A percentile compares a stretch with the other conserved stretches of the same genome.
phyloP scores from a whole-genome alignment of 2,888 invertebrate genomes.

The Eupithecia insigniata region DNA sequence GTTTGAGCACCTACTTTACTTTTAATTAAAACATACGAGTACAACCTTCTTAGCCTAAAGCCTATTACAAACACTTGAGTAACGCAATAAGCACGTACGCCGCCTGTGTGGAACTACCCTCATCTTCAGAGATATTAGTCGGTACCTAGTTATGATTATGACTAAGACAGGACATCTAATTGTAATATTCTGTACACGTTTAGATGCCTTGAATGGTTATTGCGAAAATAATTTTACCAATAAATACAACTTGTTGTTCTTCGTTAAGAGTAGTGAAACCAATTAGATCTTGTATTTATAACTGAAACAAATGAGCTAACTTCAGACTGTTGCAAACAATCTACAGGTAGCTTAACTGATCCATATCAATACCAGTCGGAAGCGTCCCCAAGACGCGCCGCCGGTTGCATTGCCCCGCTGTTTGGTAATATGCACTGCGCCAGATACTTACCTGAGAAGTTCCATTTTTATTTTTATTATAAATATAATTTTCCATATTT shows the following conservation, averaged over 20 bases:
- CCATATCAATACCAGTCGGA: too few species aligned
- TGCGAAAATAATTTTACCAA: neutral
- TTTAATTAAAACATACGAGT: constrained; percentile 34
- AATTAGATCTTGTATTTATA: too few species aligned
- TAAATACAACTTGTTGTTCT: neutral
- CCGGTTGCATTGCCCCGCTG: too few species aligned
- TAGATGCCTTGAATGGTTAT: neutral
- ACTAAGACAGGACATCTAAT: constrained; percentile 16
- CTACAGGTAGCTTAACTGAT: too few species aligned
- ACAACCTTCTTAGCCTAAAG: constrained; percentile 28
- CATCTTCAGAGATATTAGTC: constrained; percentile 46
- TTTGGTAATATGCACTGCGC: too few species aligned
- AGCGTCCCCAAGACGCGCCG: too few species aligned
- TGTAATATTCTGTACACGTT: constrained; percentile 10
- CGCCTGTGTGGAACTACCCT: constrained; percentile 55
- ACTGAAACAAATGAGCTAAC: too few species aligned
- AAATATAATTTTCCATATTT: neutral
- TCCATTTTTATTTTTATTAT: too few species aligned
- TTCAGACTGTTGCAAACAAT: too few species aligned
- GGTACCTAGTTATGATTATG: constrained; percentile 49
- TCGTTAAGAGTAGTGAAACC: neutral
- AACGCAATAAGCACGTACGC: constrained; percentile 53
- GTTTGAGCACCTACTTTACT: constrained; percentile 15
- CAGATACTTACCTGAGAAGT: too few species aligned
- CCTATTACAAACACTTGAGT: constrained; percentile 35